These are phyloP conservation scores for Synanthedon andrenaeformis DNA, from an alignment of 2,888 invertebrate species.

Conservation along the genomic window DNA sequence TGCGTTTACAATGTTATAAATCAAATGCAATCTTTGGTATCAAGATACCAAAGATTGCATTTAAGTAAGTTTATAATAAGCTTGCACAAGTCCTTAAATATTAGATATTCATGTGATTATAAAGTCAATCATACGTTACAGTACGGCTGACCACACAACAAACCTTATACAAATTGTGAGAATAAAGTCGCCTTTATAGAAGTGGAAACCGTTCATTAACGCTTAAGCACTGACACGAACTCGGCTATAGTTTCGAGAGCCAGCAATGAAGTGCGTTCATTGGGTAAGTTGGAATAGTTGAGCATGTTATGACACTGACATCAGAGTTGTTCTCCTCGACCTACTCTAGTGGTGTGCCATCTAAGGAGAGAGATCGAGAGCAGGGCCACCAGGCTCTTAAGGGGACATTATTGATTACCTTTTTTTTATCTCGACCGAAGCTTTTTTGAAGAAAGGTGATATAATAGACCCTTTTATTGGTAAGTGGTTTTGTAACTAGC, in stretches of 20 bases:
- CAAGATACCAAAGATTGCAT: no score
- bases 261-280: constrained; percentile 27
- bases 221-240: no score
- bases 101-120: constrained; percentile 2
- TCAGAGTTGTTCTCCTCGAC: constrained; percentile 66
- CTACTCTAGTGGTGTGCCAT: constrained; percentile 66
- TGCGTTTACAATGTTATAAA: no score
- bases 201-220: neutral
- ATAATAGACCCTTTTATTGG: neutral
- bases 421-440: constrained; percentile 20
- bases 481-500: neutral
- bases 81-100: constrained; percentile 5
- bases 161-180: constrained; percentile 19
- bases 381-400: constrained; percentile 63
- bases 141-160: constrained; percentile 48
- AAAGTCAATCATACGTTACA: constrained; percentile 31
- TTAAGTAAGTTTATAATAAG: no score
- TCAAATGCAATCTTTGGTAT: no score
- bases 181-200: no score
- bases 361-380: constrained; percentile 68
- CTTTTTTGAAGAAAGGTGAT: constrained; percentile 1
- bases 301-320: constrained; percentile 56
- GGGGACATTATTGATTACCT: constrained; percentile 44
- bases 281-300: constrained; percentile 15
- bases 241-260: constrained; percentile 5